Conservation (phyloP, 2,797 vertebrate genomes). For the Sylvilagus floridanus region DNA sequence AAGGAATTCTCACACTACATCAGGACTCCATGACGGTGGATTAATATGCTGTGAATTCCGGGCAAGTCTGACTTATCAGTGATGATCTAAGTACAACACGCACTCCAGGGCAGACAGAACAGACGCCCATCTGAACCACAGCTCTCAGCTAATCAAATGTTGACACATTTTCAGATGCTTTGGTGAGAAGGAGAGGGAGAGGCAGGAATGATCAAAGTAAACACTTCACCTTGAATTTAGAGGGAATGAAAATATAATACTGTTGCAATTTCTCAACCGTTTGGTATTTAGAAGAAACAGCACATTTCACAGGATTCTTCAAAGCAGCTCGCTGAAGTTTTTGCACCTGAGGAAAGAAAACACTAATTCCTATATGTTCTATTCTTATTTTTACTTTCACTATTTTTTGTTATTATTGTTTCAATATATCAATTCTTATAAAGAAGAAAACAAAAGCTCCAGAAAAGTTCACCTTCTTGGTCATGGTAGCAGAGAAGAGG, state of each 20-base stretch:
- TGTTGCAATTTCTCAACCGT: slow-evolving; percentile 99
- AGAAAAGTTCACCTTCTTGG: slow-evolving; percentile 94
- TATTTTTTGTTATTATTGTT: not conserved
- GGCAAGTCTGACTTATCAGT: slow-evolving; percentile 18
- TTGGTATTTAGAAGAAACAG: slow-evolving; percentile 97
- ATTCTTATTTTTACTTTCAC: not conserved
- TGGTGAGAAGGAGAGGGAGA: slow-evolving; percentile 41
- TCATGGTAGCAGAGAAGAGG: slow-evolving; percentile 99
- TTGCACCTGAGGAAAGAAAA: slow-evolving; percentile 92
- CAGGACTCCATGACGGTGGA: not conserved
- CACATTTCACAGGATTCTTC: slow-evolving; percentile 97
- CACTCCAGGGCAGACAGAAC: slow-evolving; percentile 11
- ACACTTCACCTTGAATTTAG: slow-evolving; percentile 96
- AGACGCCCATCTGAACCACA: not conserved
- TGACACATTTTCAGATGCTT: slow-evolving; percentile 40
- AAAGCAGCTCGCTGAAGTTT: slow-evolving; percentile 97
- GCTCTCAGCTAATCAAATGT: slow-evolving; percentile 27
- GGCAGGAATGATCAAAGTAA: slow-evolving; percentile 42
- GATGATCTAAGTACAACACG: not conserved
- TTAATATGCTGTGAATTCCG: slow-evolving; percentile 37
- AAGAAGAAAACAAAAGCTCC: not conserved
- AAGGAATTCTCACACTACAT: not conserved
- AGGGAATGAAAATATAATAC: slow-evolving; percentile 97
- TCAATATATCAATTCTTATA: not conserved
- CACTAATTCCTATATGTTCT: not conserved